Percentiles rank a stretch among this genome's conserved stretches.
phyloP scores from a whole-genome alignment of 1,140 invertebrate species.

The Papilio xuthus region DNA sequence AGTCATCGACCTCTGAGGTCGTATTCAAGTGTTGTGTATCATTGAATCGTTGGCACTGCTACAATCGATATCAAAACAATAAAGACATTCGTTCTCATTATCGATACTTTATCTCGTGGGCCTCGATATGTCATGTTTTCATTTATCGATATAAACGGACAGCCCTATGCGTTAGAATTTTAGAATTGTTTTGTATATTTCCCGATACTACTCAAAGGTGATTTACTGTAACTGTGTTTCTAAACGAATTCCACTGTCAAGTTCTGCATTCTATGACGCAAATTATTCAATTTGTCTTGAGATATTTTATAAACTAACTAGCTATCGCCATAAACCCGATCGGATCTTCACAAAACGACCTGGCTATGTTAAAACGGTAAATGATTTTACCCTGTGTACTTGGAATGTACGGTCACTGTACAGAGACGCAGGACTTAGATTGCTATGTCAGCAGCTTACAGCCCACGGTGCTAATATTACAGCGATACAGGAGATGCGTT shows the following conservation, averaged over 20 bases:
- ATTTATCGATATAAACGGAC: conserved; percentile 54
- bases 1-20: conserved; percentile 25
- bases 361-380: not conserved
- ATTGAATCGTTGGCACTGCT: conserved; percentile 38
- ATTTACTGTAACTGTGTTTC: not conserved
- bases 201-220: not conserved
- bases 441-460: not conserved
- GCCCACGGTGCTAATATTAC: not conserved
- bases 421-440: not conserved
- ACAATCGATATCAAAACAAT: conserved; percentile 60
- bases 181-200: conserved; percentile 44
- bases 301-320: too few species aligned
- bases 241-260: not conserved
- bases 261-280: too few species aligned
- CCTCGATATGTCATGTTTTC: conserved; percentile 70
- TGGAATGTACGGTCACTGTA: not conserved
- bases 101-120: conserved; percentile 55
- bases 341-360: conserved; percentile 3
- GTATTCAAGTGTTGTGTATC: conserved; percentile 23
- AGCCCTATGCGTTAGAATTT: conserved; percentile 51
- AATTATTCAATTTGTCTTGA: too few species aligned
- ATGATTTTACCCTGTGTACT: not conserved
- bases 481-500: not conserved
- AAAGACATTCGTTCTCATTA: conserved; percentile 63
- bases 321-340: not conserved